phyloP scores from a whole-genome alignment of 2,113 vertebrate genomes.

The Donacobius atricapilla region DNA sequence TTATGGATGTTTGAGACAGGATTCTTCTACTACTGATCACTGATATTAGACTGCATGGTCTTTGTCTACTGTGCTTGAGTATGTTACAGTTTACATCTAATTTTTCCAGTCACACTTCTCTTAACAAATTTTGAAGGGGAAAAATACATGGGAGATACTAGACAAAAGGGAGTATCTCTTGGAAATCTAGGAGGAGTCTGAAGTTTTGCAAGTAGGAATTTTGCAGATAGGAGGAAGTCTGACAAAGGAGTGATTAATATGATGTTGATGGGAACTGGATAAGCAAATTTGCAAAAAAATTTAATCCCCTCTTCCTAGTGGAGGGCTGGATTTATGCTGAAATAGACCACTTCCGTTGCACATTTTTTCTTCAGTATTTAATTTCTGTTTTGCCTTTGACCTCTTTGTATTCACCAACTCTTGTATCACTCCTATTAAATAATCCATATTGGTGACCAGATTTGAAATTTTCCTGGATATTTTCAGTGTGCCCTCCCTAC shows the following conservation, averaged over 20 bases:
- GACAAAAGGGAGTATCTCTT: neutral
- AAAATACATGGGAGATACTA: neutral
- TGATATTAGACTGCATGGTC: neutral
- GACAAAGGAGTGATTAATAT: neutral
- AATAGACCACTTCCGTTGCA: neutral
- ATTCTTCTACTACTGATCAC: neutral
- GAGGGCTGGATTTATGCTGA: neutral
- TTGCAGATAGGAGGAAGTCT: neutral
- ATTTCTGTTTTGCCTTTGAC: neutral
- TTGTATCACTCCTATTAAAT: neutral
- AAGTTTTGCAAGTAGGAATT: neutral
- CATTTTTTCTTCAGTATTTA: neutral
- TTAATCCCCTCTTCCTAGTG: neutral
- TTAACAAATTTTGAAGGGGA: neutral
- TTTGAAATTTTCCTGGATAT: neutral
- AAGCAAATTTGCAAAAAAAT: neutral
- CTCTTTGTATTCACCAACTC: rapidly evolving
- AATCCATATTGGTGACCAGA: neutral
- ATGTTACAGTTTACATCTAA: neutral
- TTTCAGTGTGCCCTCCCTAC: neutral
- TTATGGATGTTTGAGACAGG: neutral
- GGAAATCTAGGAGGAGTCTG: neutral
- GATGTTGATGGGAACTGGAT: neutral
- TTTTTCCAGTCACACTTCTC: neutral
- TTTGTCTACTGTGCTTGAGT: neutral